Evolutionary conservation across 2,888 invertebrate genomes (phyloP).

Genomic region (Meganola albula): DNA sequence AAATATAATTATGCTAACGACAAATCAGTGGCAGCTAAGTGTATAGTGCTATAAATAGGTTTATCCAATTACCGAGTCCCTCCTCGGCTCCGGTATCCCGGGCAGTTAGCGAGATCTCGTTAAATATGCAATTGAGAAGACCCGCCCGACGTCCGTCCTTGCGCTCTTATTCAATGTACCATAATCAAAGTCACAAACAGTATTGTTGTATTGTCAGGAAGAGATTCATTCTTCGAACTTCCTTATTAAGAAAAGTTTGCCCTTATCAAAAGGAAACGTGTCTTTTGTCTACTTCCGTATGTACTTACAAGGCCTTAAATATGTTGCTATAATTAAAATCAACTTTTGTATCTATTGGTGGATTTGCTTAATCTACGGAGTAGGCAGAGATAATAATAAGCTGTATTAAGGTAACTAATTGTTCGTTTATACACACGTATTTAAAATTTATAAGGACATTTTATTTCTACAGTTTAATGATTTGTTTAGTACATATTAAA

Average conservation of each 20-base stretch:
- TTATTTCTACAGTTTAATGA: too few relatives aligned
- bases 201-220: too few relatives aligned
- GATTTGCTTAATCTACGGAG: too few relatives aligned
- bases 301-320: too few relatives aligned
- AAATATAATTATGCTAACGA: constrained; percentile 12
- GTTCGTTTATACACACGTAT: too few relatives aligned
- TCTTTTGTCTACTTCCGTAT: too few relatives aligned
- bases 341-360: too few relatives aligned
- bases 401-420: too few relatives aligned
- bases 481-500: too few relatives aligned
- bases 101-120: constrained; percentile 44
- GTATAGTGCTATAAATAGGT: constrained; percentile 23
- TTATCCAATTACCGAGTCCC: constrained; percentile 25
- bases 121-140: constrained; percentile 48
- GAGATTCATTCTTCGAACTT: constrained; percentile 11
- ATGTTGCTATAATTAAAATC: too few relatives aligned
- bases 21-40: constrained; percentile 11
- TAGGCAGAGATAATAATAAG: too few relatives aligned
- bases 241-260: background rate
- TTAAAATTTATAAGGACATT: too few relatives aligned
- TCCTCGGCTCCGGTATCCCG: constrained; percentile 18
- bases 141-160: constrained; percentile 14
- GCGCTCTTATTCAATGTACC: constrained; percentile 9
- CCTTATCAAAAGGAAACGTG: background rate
- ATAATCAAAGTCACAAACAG: constrained; percentile 19